These are phyloP conservation scores for Antheraea mylitta DNA, from an alignment of 1,140 invertebrate genomes.

Conservation along the genomic window DNA sequence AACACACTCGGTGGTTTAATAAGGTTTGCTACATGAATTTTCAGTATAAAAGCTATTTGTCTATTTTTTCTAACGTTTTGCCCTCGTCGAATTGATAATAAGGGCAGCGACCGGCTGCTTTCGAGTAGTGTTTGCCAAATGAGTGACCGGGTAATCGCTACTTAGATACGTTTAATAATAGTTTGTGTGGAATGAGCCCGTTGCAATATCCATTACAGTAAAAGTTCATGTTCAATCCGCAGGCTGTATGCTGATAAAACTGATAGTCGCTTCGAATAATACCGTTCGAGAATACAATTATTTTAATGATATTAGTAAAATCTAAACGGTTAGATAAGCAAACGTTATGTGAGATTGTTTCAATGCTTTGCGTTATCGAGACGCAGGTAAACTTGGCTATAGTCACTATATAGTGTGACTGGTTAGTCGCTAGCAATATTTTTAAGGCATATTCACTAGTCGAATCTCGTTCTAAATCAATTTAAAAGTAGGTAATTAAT, in stretches of 20 bases:
- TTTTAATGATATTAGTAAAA: constrained; percentile 4
- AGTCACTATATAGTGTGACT: too few relatives aligned
- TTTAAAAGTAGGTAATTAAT: too few relatives aligned
- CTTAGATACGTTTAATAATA: neutral
- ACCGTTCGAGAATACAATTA: constrained; percentile 3
- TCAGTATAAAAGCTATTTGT: too few relatives aligned
- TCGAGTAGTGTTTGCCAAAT: neutral
- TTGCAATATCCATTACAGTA: constrained; percentile 30
- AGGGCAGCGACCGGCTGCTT: neutral
- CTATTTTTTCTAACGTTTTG: too few relatives aligned
- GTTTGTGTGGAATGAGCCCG: constrained; percentile 1
- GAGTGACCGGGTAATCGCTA: neutral
- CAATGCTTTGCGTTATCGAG: neutral
- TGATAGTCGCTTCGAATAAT: constrained; percentile 8
- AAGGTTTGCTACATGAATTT: too few relatives aligned
- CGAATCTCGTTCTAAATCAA: too few relatives aligned
- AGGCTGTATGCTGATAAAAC: constrained; percentile 21
- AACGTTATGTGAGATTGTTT: too few relatives aligned
- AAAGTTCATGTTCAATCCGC: constrained; percentile 25
- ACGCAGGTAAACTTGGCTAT: neutral
- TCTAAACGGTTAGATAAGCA: neutral
- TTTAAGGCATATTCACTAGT: too few relatives aligned
- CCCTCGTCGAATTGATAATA: too few relatives aligned
- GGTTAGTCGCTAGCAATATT: too few relatives aligned
- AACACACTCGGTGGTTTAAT: too few relatives aligned